Evolutionary conservation across 2,113 vertebrate species (phyloP), one percentile per base, ranked within the genome.

Genomic region (Gobiocypris rarus): DNA sequence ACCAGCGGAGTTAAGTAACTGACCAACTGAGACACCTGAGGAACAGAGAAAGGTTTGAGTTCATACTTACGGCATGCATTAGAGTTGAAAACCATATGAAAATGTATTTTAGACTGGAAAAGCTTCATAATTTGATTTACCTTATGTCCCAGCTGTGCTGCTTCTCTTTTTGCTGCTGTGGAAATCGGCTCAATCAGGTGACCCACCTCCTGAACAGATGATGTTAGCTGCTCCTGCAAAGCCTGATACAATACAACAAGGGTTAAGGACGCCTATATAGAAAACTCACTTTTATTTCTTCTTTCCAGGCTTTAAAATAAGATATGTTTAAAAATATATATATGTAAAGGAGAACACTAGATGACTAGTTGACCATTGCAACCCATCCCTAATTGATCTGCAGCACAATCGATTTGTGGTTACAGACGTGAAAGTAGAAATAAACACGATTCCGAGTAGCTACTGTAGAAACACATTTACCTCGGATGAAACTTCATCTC

Each of bases 401-500:
- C 48, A 38, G 38, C 38, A 38, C 5, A 5, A 50, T 5, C 15
- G 48, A 50, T 14, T 15, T 50, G 48, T 1, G 48, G 15, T 50
- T 4, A 50, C 48, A 50, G 48, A 14, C 48, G 15, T 50, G 48
- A 50, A 50, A 15, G 14, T 15, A 50, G 14, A 15, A 50, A 50
- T 50, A 50, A 50, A 50, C 48, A 15, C 48, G 4, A 50, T 50
- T 4, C 4, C 15, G 14, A 15, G 14, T 15, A 50, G 14, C 48
- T 50, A 15, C 48, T 59, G n/a, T 15, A 26, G 61, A 65, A 70
- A 43, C 14, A 41, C 67, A 38, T 70, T 50, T 95, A 98, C 98
- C 95, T 99, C 98, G 81, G 98, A 93, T 0, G 98, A 99, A 91
- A 99, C 98, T 94, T 99, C 97, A 61, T 99, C 98, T 90, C 97